Conservation (phyloP, 1,140 invertebrate species). For the Drosophila novamexicana region DNA sequence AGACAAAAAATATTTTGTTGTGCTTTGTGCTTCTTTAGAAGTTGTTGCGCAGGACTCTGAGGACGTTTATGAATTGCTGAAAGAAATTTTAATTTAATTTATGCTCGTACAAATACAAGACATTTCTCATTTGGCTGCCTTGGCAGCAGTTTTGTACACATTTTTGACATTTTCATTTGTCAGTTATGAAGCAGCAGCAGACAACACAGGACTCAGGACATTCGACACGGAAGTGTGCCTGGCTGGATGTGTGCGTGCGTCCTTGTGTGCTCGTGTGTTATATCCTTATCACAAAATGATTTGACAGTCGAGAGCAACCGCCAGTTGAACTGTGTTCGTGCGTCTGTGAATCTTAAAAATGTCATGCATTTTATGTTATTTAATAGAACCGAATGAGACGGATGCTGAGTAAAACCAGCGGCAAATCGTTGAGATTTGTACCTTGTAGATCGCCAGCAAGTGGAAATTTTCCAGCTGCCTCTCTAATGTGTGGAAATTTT, state of each 20-base stretch:
- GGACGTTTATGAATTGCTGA: conserved; percentile 33
- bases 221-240: conserved; percentile 51
- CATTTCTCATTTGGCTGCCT: conserved; percentile 65
- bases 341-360: conserved; percentile 8
- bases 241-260: conserved; percentile 22
- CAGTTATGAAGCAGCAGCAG: conserved; percentile 65
- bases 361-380: conserved; percentile 49
- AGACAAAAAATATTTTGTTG: neutral
- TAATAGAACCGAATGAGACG: conserved; percentile 51
- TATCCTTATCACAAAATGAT: conserved; percentile 78
- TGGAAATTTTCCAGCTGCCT: conserved; percentile 10
- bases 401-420: conserved; percentile 17
- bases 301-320: conserved; percentile 74
- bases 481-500: conserved; percentile 28
- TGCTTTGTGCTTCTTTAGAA: neutral
- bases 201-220: conserved; percentile 20
- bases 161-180: conserved; percentile 83
- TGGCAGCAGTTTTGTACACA: conserved; percentile 52
- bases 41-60: neutral
- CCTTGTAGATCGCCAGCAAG: conserved; percentile 4
- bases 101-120: conserved; percentile 37
- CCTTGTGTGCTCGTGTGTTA: conserved; percentile 46
- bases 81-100: conserved; percentile 69
- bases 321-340: conserved; percentile 50
- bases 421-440: conserved; percentile 47